A percentile compares a stretch with the other conserved stretches of the same genome.
These are phyloP conservation scores for Acanthopleura granulata DNA, from an alignment of 2,888 invertebrate genomes.

Conservation along the genomic window DNA sequence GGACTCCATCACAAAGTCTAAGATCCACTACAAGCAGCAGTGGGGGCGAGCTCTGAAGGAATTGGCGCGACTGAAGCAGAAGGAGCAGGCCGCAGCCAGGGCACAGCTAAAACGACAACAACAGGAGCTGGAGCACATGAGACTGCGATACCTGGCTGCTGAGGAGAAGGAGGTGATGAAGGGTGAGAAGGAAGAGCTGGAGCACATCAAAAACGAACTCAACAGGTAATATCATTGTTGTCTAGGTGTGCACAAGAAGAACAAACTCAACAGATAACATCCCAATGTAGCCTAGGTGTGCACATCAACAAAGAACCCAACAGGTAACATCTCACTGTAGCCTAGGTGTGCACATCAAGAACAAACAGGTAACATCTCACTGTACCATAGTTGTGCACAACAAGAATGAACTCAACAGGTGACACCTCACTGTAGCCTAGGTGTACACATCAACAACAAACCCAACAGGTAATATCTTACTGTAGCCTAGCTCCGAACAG, in stretches of 20 bases:
- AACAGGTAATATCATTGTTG: constrained; percentile 56
- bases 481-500: no score
- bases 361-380: constrained; percentile 67
- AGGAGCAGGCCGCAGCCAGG: constrained; percentile 65
- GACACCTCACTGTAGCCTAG: neutral
- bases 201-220: constrained; percentile 66
- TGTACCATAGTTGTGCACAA: constrained; percentile 17
- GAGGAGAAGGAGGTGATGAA: constrained; percentile 68
- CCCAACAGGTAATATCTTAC: neutral
- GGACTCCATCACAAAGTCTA: constrained; percentile 67
- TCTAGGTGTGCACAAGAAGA: no score
- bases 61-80: constrained; percentile 66
- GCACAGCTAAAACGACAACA: constrained; percentile 48
- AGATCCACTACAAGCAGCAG: constrained; percentile 71
- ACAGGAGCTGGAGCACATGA: constrained; percentile 67
- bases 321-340: no score
- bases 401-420: no score
- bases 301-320: no score
- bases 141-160: constrained; percentile 66
- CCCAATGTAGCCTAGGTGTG: no score
- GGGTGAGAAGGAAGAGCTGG: constrained; percentile 62
- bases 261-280: no score
- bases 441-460: neutral
- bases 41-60: constrained; percentile 70
- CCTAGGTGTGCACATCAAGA: constrained; percentile 66